These are phyloP conservation scores for Ursus arctos DNA, from an alignment of 2,113 vertebrate species.

Conservation along the genomic window DNA sequence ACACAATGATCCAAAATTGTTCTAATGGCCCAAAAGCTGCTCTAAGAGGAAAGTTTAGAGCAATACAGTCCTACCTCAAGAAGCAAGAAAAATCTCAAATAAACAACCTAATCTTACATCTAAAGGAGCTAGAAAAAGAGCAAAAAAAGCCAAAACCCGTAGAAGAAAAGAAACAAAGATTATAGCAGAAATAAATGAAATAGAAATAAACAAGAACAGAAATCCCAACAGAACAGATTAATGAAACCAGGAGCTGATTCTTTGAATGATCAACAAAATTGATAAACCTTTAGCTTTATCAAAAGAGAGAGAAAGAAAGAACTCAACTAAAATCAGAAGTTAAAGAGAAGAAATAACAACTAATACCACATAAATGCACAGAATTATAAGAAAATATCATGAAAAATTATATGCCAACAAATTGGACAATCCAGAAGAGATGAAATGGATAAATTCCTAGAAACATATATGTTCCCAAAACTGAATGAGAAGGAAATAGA, in stretches of 20 bases:
- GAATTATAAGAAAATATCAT: not conserved
- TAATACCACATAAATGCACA: not conserved
- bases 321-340: not conserved
- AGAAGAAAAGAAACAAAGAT: not conserved
- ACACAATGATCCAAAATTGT: not conserved
- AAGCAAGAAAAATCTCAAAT: not conserved
- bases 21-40: not conserved
- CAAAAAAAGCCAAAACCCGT: not conserved
- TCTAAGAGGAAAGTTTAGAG: not conserved
- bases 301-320: not conserved
- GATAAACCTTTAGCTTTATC: not conserved
- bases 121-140: not conserved
- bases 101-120: not conserved
- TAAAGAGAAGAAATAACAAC: not conserved
- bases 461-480: not conserved
- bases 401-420: not conserved
- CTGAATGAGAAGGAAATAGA: not conserved
- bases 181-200: not conserved
- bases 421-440: not conserved
- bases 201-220: not conserved
- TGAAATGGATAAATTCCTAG: not conserved
- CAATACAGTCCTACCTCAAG: not conserved
- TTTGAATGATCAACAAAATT: not conserved
- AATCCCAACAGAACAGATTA: not conserved
- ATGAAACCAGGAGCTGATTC: not conserved